Evolutionary conservation across 2,888 invertebrate species (phyloP).

Genomic region (Drosophila hamatofila): DNA sequence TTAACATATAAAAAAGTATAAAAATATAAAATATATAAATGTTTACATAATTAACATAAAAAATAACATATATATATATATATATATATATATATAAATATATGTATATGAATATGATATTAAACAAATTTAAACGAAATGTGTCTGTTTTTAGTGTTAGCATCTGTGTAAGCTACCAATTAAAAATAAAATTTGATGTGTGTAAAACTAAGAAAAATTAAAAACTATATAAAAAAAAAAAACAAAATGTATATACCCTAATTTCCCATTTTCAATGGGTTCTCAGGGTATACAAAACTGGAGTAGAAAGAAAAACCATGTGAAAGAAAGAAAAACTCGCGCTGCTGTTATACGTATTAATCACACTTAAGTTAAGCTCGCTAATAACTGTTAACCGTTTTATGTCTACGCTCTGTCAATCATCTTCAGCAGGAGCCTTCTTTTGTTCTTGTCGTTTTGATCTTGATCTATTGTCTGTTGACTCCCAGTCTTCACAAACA

Average conservation of each 20-base stretch:
- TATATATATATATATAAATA: constrained; percentile 33
- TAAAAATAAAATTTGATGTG: constrained; percentile 55
- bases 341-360: constrained; percentile 62
- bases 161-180: constrained; percentile 70
- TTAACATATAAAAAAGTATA: constrained; percentile 60
- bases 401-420: too few relatives aligned
- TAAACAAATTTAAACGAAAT: constrained; percentile 67
- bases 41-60: constrained; percentile 69
- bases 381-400: too few relatives aligned
- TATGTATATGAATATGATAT: constrained; percentile 46
- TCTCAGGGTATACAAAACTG: constrained; percentile 7
- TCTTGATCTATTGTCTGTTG: too few relatives aligned
- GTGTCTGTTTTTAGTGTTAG: constrained; percentile 84
- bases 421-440: too few relatives aligned
- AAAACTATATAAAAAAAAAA: constrained; percentile 18
- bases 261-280: too few relatives aligned
- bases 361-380: constrained; percentile 14
- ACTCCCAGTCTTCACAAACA: too few relatives aligned
- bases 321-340: constrained; percentile 49
- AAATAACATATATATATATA: constrained; percentile 33
- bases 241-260: not conserved
- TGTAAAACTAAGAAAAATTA: constrained; percentile 43
- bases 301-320: constrained; percentile 41
- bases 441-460: too few relatives aligned
- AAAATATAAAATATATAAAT: constrained; percentile 50